A percentile compares a stretch with the other conserved stretches of the same genome.
Conservation (phyloP, 1,140 invertebrate genomes). For the Daktulosphaira vitifoliae region DNA sequence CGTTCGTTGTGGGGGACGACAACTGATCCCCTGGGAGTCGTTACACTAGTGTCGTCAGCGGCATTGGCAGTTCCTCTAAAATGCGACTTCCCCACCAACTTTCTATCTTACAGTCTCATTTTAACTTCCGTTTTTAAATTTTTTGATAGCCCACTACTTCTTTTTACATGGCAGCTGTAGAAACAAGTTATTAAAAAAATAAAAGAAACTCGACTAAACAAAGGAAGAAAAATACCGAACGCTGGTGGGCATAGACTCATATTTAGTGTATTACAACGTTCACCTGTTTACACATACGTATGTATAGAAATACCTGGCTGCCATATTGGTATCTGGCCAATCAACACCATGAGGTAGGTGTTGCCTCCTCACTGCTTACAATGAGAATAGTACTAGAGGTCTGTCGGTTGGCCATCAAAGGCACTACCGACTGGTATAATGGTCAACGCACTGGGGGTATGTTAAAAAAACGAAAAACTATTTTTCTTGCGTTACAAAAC, state of each 20-base stretch:
- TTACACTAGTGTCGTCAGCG: background rate
- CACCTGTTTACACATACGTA: slow-evolving; percentile 2
- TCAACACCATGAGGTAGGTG: background rate
- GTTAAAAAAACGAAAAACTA: too few species aligned
- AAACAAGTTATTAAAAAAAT: too few species aligned
- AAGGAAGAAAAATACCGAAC: too few species aligned
- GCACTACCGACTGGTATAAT: background rate
- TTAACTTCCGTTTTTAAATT: background rate
- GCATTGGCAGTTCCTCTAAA: background rate
- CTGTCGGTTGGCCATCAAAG: background rate
- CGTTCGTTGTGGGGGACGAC: background rate
- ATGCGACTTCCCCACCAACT: background rate
- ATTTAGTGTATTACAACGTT: background rate
- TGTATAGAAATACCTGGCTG: background rate
- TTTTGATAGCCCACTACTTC: background rate
- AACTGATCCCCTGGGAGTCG: slow-evolving; percentile 28
- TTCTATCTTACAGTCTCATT: background rate
- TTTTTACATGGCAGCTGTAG: too few species aligned
- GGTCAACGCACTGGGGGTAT: too few species aligned
- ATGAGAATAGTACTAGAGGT: background rate
- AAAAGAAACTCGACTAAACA: too few species aligned
- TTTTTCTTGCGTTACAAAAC: too few species aligned
- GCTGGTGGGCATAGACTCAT: too few species aligned
- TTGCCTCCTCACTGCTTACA: background rate
- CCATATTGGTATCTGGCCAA: slow-evolving; percentile 25